Evolutionary conservation across 1,140 invertebrate genomes (phyloP).

Genomic region (Carcinoscorpius rotundicauda): DNA sequence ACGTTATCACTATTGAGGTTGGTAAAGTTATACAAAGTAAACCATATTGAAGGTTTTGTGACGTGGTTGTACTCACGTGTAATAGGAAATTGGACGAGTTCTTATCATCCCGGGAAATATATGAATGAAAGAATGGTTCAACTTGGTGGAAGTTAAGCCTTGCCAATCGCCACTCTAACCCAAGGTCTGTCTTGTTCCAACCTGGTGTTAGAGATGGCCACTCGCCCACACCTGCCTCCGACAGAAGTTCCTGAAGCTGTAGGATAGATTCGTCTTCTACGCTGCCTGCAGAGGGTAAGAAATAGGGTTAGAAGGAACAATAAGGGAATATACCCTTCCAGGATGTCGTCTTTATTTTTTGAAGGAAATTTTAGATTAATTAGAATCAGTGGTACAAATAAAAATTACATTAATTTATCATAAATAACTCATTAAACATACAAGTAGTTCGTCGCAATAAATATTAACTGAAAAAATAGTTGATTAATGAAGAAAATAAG

Average conservation of each 20-base stretch:
- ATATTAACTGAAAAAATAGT: too few species aligned
- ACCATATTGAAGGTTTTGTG: too few species aligned
- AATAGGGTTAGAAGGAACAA: not conserved
- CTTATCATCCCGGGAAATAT: constrained; percentile 40
- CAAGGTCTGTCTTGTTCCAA: constrained; percentile 28
- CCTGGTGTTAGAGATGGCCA: constrained; percentile 38
- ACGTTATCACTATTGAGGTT: too few species aligned
- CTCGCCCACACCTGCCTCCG: constrained; percentile 31
- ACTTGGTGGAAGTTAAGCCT: constrained; percentile 40
- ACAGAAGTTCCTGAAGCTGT: constrained; percentile 29
- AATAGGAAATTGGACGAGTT: constrained; percentile 39
- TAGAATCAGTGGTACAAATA: too few species aligned
- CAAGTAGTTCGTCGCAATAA: too few species aligned
- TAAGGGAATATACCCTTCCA: not conserved
- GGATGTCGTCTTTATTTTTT: not conserved
- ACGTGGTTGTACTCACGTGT: constrained; percentile 27
- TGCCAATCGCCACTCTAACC: constrained; percentile 35
- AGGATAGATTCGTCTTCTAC: constrained; percentile 29
- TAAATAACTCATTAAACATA: too few species aligned
- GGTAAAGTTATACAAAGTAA: too few species aligned
- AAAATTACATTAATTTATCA: too few species aligned
- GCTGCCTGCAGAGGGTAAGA: constrained; percentile 7
- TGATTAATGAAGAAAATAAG: too few species aligned
- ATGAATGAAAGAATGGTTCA: constrained; percentile 39
- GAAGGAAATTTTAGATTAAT: too few species aligned